Evolutionary conservation across 2,888 invertebrate genomes (phyloP).

Genomic region (Ischnus inquisitorius): DNA sequence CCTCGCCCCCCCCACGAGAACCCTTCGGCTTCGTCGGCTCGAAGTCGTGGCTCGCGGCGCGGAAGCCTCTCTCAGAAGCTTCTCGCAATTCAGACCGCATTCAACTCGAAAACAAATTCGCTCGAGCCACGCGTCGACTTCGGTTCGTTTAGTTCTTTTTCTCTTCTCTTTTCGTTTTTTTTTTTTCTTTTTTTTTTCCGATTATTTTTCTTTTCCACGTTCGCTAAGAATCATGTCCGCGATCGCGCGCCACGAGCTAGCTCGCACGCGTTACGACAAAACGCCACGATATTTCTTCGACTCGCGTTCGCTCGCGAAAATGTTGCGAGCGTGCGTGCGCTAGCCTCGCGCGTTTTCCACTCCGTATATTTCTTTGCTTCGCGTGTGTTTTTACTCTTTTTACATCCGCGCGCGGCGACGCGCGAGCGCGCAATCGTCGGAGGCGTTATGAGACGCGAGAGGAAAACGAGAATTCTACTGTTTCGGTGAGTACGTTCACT

Average conservation of each 20-base stretch:
- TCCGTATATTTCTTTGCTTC: conserved; percentile 13
- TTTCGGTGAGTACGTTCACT: not conserved
- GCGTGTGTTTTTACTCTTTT: not conserved
- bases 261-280: conserved; percentile 60
- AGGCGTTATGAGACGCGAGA: not conserved
- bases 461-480: not conserved
- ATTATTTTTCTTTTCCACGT: too few species aligned
- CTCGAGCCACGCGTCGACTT: not conserved
- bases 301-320: conserved; percentile 69
- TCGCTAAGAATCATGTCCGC: conserved; percentile 56
- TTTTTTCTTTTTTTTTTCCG: not conserved
- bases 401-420: too few species aligned
- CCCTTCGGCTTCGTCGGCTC: too few species aligned
- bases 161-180: not conserved
- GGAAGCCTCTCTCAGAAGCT: conserved; percentile 11
- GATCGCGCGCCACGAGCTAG: conserved; percentile 29
- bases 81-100: not conserved
- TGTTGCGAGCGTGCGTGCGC: conserved; percentile 72
- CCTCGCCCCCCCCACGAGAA: too few species aligned
- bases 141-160: not conserved
- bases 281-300: conserved; percentile 58
- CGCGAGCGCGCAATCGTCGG: not conserved
- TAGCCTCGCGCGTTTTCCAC: conserved; percentile 50
- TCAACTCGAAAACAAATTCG: not conserved
- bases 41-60: too few species aligned